Evolutionary conservation across 1,140 invertebrate species (phyloP).

Genomic region (Copidosoma floridanum): DNA sequence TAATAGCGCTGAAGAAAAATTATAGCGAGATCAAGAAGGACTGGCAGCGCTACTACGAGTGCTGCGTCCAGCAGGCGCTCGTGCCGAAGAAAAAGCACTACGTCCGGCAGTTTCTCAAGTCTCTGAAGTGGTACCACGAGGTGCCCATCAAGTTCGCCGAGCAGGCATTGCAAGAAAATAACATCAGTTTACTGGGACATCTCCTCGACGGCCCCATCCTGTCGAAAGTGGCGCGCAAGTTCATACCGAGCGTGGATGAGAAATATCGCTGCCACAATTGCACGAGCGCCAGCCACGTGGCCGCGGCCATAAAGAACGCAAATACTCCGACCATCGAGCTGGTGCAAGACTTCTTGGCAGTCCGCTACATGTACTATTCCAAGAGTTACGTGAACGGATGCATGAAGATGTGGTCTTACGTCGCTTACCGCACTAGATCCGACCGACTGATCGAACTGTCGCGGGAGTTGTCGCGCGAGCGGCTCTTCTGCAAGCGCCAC

Average conservation of each 20-base stretch:
- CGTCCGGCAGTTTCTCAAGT: conserved; percentile 32
- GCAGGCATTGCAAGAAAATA: conserved; percentile 15
- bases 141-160: conserved; percentile 41
- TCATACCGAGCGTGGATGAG: background rate
- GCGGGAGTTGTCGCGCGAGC: conserved; percentile 16
- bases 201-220: conserved; percentile 9
- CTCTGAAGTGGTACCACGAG: conserved; percentile 40
- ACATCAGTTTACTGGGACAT: conserved; percentile 15
- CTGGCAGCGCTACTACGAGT: conserved; percentile 34
- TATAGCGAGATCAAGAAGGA: conserved; percentile 26
- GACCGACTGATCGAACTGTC: conserved; percentile 25
- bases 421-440: conserved; percentile 14
- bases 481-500: conserved; percentile 39
- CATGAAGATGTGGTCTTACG: conserved; percentile 28
- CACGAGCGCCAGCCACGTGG: background rate
- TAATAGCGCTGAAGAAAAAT: conserved; percentile 31
- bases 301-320: conserved; percentile 1
- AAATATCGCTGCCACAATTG: background rate
- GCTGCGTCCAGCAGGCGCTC: background rate
- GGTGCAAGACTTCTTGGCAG: background rate
- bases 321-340: background rate
- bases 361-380: conserved; percentile 10
- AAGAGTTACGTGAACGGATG: conserved; percentile 23
- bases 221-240: background rate
- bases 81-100: background rate